These are phyloP conservation scores for Eupsittula cactorum DNA, from an alignment of 2,113 vertebrate species.

Conservation along the genomic window DNA sequence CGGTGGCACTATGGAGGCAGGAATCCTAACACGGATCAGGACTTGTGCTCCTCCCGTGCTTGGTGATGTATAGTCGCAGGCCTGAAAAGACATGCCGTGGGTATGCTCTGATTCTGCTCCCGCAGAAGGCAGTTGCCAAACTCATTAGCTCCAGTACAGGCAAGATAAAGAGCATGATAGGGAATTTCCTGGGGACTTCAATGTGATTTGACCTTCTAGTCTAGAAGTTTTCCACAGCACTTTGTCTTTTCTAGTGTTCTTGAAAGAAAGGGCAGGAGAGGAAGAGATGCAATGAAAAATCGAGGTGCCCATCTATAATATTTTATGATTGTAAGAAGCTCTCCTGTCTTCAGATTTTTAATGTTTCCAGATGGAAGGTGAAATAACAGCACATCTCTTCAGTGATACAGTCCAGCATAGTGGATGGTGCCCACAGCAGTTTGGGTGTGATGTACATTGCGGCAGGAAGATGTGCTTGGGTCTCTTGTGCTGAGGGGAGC, in stretches of 20 bases:
- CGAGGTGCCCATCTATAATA: not conserved
- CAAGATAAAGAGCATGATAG: not conserved
- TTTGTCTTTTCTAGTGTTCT: not conserved
- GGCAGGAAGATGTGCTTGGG: not conserved
- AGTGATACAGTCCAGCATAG: not conserved
- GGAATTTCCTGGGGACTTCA: not conserved
- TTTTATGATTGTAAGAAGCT: not conserved
- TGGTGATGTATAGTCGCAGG: not conserved
- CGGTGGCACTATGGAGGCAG: not conserved
- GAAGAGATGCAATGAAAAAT: not conserved
- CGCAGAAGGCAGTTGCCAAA: not conserved
- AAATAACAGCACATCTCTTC: not conserved
- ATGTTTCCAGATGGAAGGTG: not conserved
- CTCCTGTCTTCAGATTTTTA: not conserved
- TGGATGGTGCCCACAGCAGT: not conserved
- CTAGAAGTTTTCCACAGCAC: not conserved
- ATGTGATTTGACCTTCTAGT: not conserved
- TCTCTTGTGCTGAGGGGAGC: not conserved
- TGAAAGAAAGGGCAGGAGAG: not conserved
- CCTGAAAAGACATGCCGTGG: not conserved
- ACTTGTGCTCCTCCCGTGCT: not conserved
- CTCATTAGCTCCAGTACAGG: not conserved
- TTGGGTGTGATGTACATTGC: fast-evolving
- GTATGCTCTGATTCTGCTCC: not conserved
- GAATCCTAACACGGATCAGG: not conserved